A percentile compares a stretch with the other conserved stretches of the same genome.
phyloP scores from a whole-genome alignment of 2,113 vertebrate species.

The Ochotona princeps region DNA sequence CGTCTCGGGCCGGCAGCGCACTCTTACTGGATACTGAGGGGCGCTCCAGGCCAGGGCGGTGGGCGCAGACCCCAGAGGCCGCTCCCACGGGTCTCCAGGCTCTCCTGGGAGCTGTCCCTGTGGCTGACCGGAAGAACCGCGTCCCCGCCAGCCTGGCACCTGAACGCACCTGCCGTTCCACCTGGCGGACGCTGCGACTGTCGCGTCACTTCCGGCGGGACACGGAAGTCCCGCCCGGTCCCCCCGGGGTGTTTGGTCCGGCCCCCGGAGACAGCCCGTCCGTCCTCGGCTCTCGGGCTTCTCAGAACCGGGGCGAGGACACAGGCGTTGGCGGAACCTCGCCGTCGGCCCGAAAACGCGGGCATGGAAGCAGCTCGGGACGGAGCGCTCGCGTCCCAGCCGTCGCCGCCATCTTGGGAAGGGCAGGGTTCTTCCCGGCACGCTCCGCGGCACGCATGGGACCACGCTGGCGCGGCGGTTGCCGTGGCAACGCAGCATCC shows the following conservation, averaged over 20 bases:
- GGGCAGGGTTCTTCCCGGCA: constrained; percentile 56
- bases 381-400: constrained; percentile 4
- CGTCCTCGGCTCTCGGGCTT: not conserved
- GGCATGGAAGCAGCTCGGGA: not conserved
- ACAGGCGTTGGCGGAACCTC: not conserved
- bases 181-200: constrained; percentile 73
- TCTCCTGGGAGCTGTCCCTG: constrained; percentile 10
- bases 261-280: not conserved
- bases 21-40: constrained; percentile 35
- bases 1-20: too few relatives aligned
- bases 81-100: constrained; percentile 42
- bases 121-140: constrained; percentile 59
- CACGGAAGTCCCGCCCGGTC: constrained; percentile 70
- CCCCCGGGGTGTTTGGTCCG: not conserved
- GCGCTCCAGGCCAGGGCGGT: constrained; percentile 42
- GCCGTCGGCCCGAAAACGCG: not conserved
- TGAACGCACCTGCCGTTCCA: constrained; percentile 78
- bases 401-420: constrained; percentile 61
- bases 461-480: constrained; percentile 32
- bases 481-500: constrained; percentile 67
- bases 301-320: constrained; percentile 20
- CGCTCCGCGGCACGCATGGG: constrained; percentile 35
- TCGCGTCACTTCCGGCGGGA: constrained; percentile 69
- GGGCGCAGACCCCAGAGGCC: not conserved
- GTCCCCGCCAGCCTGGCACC: constrained; percentile 67